Evolutionary conservation across 1,140 invertebrate genomes (phyloP).

Genomic region (Nomia melanderi): DNA sequence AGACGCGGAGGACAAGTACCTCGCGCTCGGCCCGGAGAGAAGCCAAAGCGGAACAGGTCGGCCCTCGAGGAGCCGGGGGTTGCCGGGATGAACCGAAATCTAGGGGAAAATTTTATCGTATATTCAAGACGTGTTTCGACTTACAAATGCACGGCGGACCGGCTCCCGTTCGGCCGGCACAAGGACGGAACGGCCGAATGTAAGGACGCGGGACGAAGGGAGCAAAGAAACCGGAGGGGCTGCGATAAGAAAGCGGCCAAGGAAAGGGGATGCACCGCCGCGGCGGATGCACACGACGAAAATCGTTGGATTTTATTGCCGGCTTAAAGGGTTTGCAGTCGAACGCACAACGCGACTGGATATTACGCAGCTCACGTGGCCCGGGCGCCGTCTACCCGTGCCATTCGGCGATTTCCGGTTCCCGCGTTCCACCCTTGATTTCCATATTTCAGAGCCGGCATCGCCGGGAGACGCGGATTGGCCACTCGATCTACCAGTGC

Average conservation of each 20-base stretch:
- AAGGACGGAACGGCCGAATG: slow-evolving; percentile 37
- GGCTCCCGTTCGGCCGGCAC: slow-evolving; percentile 25
- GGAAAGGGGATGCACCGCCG: slow-evolving; percentile 21
- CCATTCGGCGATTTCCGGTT: slow-evolving; percentile 33
- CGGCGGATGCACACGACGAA: slow-evolving; percentile 45
- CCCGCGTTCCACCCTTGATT: slow-evolving; percentile 12
- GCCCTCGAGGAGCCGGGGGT: slow-evolving; percentile 1
- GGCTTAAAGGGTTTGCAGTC: slow-evolving; percentile 67
- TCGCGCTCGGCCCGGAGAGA: slow-evolving; percentile 5
- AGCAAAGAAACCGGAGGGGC: neutral
- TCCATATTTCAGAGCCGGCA: slow-evolving; percentile 27
- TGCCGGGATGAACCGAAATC: slow-evolving; percentile 71
- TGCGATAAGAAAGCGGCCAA: neutral
- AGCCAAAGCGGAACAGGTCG: neutral
- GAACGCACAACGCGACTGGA: slow-evolving; percentile 55
- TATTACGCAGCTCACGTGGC: slow-evolving; percentile 52
- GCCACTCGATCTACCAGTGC: no score
- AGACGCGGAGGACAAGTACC: no score
- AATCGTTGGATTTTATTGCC: slow-evolving; percentile 72
- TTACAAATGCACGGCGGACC: slow-evolving; percentile 62
- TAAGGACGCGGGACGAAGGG: slow-evolving; percentile 6
- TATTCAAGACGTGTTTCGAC: slow-evolving; percentile 78
- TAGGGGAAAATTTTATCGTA: slow-evolving; percentile 78
- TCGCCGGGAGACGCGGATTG: neutral
- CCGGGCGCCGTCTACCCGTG: neutral